Base-by-base conservation (phyloP, 2,888 invertebrate genomes). In the Drosophila mimica region DNA sequence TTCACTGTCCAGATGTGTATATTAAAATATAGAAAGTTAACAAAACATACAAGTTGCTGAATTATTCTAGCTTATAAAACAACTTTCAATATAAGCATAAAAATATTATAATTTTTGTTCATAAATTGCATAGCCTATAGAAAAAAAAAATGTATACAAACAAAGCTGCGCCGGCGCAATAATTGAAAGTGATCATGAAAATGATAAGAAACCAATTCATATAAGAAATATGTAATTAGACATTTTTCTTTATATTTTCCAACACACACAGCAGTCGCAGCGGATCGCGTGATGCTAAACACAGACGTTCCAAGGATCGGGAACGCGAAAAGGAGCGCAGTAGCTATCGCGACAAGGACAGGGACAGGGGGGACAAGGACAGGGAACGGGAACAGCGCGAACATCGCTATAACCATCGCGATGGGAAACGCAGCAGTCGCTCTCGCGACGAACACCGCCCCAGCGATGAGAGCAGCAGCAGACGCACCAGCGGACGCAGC, bases 361-460 rank as follows among this genome's bases (percentile, higher is more conserved):
- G 54, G 28, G 54, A 56, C 13, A 56, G 38, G 30, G 75, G 80
- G 67, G 89, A 91, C 13, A 70, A 46, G 46, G 75, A 48, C 4
- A 80, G 69, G 20, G 79, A 81, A 9, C 71, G 79, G 5, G 82
- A 81, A 28, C 81, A 64, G 43, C 79, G 79, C 7, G 70, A 83
- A 46, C 91, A 91, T 84, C 92, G 87, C 5, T 83, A 90, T 15
- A 40, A 30, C 15, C 46, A 15, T 69, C 71, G 81, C 40, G 74
- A 79, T 48, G 64, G 66, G 28, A 83, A 84, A 52, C 79, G 78
- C 48, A 82, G 76, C 31, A 81, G 83, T 43, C 80, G 88, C 17
- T 43, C 78, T 20, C 72, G 74, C 8, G 81, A 84, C 7, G 67
- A 94, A 38, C 82, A 91, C 48, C 92, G 91, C 46, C 92, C 92